phyloP scores from a whole-genome alignment of 2,113 vertebrate species.

The Hydrochoerus hydrochaeris region DNA sequence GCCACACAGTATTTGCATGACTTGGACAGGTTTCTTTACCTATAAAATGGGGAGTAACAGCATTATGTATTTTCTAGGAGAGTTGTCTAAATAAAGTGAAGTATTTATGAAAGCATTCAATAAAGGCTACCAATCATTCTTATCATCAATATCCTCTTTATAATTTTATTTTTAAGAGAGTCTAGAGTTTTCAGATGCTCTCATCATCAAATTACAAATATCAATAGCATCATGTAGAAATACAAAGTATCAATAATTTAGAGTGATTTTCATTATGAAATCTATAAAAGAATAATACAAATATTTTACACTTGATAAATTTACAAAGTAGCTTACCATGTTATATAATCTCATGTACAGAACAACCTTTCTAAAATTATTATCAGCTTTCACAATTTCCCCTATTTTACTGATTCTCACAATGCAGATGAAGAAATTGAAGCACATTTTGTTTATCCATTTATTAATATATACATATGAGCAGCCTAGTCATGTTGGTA shows the following conservation, averaged over 20 bases:
- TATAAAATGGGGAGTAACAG: neutral
- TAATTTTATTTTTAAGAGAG: neutral
- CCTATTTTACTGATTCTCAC: neutral
- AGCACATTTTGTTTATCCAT: neutral
- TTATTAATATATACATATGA: neutral
- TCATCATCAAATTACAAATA: neutral
- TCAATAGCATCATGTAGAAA: neutral
- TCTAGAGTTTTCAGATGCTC: neutral
- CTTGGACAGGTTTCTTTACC: neutral
- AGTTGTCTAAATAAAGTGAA: neutral
- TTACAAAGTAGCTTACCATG: constrained; percentile 2
- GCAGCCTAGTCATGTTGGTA: neutral
- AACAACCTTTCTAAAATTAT: neutral
- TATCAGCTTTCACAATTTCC: neutral
- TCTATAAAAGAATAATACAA: neutral
- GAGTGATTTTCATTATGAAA: neutral
- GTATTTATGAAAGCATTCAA: neutral
- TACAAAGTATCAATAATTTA: neutral
- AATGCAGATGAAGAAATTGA: neutral
- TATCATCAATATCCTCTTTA: neutral
- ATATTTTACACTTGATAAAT: neutral
- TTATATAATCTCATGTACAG: neutral
- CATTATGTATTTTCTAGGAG: neutral
- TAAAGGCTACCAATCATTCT: neutral
- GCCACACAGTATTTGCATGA: neutral